These are phyloP conservation scores for Heterochromis multidens DNA, from an alignment of 2,113 vertebrate genomes.

Conservation along the genomic window DNA sequence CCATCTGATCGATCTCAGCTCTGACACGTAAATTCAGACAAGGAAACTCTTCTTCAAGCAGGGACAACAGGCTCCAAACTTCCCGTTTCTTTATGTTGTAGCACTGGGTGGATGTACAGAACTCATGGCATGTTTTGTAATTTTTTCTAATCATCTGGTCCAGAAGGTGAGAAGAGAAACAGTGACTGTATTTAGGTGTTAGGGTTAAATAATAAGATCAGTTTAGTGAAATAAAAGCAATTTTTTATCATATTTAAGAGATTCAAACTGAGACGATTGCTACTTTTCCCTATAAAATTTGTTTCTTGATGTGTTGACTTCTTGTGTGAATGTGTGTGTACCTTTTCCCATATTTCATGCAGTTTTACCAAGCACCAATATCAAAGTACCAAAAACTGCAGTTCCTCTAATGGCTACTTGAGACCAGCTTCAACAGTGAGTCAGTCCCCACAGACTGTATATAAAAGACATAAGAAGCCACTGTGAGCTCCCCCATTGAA, in stretches of 20 bases:
- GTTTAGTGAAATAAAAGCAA: neutral
- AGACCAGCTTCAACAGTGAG: neutral
- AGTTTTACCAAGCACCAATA: too few species aligned
- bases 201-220: neutral
- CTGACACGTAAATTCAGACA: neutral
- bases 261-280: neutral
- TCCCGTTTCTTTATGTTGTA: neutral
- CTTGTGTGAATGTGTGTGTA: too few species aligned
- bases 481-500: neutral
- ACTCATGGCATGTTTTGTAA: neutral
- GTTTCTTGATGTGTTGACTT: too few species aligned
- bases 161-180: neutral
- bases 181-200: neutral
- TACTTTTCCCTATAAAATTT: neutral
- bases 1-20: constrained; percentile 23
- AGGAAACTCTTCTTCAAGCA: neutral
- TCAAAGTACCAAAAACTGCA: too few species aligned
- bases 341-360: too few species aligned
- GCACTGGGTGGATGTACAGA: neutral
- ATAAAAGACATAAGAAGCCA: neutral
- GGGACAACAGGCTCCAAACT: neutral
- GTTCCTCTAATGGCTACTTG: too few species aligned
- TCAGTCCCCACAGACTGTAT: neutral
- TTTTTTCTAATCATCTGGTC: neutral
- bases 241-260: neutral